Evolutionary conservation across 2,888 invertebrate species (phyloP).

Genomic region (Balanococcus diminutus): DNA sequence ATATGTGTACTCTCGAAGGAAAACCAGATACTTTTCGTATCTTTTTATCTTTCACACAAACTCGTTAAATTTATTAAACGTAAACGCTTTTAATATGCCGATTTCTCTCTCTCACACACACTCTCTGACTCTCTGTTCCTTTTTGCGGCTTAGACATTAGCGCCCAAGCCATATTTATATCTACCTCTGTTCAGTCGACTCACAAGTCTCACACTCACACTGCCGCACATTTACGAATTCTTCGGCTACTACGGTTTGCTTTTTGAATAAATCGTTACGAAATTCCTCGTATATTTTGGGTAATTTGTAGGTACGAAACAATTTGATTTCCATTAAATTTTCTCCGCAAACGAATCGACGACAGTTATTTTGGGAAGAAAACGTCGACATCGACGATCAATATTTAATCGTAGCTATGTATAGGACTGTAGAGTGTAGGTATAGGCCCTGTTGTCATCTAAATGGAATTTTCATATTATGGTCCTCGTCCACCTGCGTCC

Average conservation of each 20-base stretch:
- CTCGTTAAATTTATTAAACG: constrained; percentile 23
- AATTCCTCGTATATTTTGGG: not conserved
- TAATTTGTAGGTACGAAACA: constrained; percentile 6
- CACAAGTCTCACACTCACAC: no score
- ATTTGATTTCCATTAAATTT: not conserved
- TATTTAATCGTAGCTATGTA: not conserved
- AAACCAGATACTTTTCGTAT: constrained; percentile 18
- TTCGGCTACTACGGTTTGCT: not conserved
- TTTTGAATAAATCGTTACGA: not conserved
- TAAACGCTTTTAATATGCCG: not conserved
- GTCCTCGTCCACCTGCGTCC: not conserved
- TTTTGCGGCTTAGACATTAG: not conserved
- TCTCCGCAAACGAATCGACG: not conserved
- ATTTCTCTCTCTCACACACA: not conserved
- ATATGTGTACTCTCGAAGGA: not conserved
- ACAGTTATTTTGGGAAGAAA: not conserved
- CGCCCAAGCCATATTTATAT: not conserved
- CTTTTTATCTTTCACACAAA: constrained; percentile 5
- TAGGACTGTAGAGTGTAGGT: no score
- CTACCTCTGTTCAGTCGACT: not conserved
- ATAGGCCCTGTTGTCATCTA: constrained; percentile 8
- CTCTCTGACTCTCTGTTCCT: not conserved
- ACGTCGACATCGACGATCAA: not conserved
- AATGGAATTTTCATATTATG: constrained; percentile 3
- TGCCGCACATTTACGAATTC: constrained; percentile 11